Evolutionary conservation across 2,888 invertebrate species (phyloP).

Genomic region (Orgyia antiqua): DNA sequence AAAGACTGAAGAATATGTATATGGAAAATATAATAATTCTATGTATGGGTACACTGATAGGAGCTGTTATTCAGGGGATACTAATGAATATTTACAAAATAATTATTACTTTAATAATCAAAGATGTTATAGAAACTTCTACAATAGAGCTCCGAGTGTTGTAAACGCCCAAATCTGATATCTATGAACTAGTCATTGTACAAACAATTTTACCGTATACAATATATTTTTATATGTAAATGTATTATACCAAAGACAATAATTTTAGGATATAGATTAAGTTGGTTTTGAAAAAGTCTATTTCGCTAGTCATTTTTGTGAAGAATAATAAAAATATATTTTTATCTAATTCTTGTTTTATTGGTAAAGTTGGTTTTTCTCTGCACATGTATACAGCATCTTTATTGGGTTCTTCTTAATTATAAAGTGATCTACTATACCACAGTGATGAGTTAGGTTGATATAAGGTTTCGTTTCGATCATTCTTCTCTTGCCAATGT

Average conservation of each 20-base stretch:
- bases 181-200: conserved; percentile 31
- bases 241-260: conserved; percentile 47
- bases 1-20: conserved; percentile 44
- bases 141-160: conserved; percentile 49
- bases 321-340: conserved; percentile 37
- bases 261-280: conserved; percentile 30
- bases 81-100: conserved; percentile 44
- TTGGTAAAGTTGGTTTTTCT: not conserved
- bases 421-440: too few species aligned
- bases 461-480: too few species aligned
- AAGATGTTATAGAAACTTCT: conserved; percentile 60
- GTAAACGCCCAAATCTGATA: conserved; percentile 62
- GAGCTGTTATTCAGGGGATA: conserved; percentile 41
- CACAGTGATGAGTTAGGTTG: too few species aligned
- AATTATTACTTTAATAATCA: conserved; percentile 59
- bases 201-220: conserved; percentile 5
- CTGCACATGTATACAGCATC: not conserved
- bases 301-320: conserved; percentile 57
- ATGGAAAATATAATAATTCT: conserved; percentile 39
- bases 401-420: too few species aligned
- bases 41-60: conserved; percentile 42
- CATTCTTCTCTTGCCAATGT: too few species aligned
- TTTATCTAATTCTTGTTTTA: conserved; percentile 22
- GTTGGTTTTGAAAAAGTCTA: conserved; percentile 46
- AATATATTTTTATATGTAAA: not conserved